Evolutionary conservation across 53 echinoderm and acorn worm species (phyloP).

Genomic region (Hippasteria phrygiana): DNA sequence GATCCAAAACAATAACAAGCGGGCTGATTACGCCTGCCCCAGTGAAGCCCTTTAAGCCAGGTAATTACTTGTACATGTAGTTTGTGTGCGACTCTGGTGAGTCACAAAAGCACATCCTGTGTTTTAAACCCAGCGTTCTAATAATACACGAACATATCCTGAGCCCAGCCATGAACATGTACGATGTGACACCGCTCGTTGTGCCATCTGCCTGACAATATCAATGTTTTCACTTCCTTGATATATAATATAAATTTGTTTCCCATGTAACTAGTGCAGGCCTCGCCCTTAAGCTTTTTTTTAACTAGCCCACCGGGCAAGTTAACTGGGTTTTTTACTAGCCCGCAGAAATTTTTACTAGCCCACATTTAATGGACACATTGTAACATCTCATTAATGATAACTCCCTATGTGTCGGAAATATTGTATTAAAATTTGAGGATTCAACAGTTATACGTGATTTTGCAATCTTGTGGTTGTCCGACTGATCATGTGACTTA

Average conservation of each 20-base stretch:
- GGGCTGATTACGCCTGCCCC: not conserved
- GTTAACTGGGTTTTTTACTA: too few relatives aligned
- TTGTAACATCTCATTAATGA: too few relatives aligned
- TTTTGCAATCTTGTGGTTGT: too few relatives aligned
- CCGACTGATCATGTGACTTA: too few relatives aligned
- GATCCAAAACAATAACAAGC: not conserved
- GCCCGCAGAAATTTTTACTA: too few relatives aligned
- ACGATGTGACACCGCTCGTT: not conserved
- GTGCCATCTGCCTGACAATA: not conserved
- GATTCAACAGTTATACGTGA: too few relatives aligned
- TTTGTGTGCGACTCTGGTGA: not conserved
- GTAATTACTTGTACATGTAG: not conserved
- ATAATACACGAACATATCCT: constrained; percentile 28
- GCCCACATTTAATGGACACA: too few relatives aligned
- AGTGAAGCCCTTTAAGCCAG: constrained; percentile 4
- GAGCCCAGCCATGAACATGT: not conserved
- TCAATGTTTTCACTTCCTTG: not conserved
- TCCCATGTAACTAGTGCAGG: not conserved
- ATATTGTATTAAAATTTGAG: too few relatives aligned
- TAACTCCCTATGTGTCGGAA: too few relatives aligned
- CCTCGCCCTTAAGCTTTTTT: too few relatives aligned
- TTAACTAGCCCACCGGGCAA: too few relatives aligned
- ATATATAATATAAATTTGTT: not conserved
- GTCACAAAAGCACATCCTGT: constrained; percentile 44
- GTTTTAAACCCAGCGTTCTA: constrained; percentile 24